phyloP scores from a whole-genome alignment of 2,888 invertebrate genomes.

The Dione juno region DNA sequence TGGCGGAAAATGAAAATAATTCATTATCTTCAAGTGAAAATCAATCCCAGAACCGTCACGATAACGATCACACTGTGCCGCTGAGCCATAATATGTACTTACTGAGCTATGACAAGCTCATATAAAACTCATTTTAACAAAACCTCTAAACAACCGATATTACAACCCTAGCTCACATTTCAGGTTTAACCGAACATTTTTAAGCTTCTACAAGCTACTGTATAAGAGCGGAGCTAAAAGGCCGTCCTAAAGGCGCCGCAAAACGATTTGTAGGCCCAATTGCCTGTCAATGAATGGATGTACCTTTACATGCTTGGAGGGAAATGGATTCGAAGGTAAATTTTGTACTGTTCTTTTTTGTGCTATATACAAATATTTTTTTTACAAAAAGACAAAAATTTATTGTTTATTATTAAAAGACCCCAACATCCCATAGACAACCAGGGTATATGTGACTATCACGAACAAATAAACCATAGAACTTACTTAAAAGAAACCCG shows the following conservation, averaged over 20 bases:
- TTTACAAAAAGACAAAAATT: too few relatives aligned
- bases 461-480: too few relatives aligned
- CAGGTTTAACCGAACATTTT: constrained; percentile 11
- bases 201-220: constrained; percentile 17
- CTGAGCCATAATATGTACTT: too few relatives aligned
- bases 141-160: not conserved
- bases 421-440: too few relatives aligned
- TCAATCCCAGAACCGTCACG: too few relatives aligned
- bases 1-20: too few relatives aligned
- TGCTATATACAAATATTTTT: too few relatives aligned
- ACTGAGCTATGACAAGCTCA: too few relatives aligned
- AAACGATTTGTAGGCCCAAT: constrained; percentile 73
- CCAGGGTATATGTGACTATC: too few relatives aligned
- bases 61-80: too few relatives aligned
- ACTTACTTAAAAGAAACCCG: not conserved
- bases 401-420: too few relatives aligned
- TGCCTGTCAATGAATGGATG: constrained; percentile 76
- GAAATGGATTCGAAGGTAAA: constrained; percentile 29
- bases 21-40: too few relatives aligned
- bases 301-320: constrained; percentile 49
- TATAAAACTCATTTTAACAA: not conserved
- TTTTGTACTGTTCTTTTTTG: constrained; percentile 1
- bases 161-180: constrained; percentile 11
- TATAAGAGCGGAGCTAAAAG: constrained; percentile 58
- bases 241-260: constrained; percentile 60